A percentile compares a stretch with the other conserved stretches of the same genome.
Conservation (phyloP, 2,113 vertebrate genomes). For the Australoheros scitulus region DNA sequence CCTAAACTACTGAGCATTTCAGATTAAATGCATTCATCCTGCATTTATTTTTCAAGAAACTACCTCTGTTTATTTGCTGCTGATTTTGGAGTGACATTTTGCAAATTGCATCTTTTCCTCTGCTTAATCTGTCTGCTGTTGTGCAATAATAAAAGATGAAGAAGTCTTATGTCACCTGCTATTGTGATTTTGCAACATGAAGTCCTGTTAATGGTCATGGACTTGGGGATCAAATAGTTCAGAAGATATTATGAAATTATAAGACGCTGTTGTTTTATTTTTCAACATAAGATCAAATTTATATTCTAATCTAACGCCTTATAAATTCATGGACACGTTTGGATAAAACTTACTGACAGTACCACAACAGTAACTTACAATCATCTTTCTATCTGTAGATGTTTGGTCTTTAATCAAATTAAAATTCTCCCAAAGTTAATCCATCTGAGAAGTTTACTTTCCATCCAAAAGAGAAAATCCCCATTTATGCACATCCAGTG, state of each 20-base stretch:
- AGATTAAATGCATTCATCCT: conserved; percentile 4
- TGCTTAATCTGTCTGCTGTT: conserved; percentile 59
- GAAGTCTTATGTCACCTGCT: conserved; percentile 5
- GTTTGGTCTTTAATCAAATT: not conserved
- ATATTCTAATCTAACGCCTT: not conserved
- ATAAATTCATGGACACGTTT: not conserved
- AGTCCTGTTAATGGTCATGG: not conserved
- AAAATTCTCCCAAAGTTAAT: conserved; percentile 5
- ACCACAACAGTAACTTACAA: not conserved
- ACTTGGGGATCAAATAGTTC: not conserved
- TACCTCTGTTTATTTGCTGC: conserved; percentile 54
- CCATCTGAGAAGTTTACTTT: not conserved
- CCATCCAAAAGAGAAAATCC: conserved; percentile 6
- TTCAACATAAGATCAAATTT: not conserved
- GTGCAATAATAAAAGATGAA: conserved; percentile 56
- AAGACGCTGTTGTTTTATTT: not conserved
- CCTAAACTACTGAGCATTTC: conserved; percentile 29
- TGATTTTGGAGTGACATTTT: conserved; percentile 22
- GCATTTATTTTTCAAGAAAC: conserved; percentile 37
- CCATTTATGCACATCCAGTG: conserved; percentile 3
- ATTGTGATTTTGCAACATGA: conserved; percentile 28
- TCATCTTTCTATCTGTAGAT: not conserved
- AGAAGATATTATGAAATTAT: not conserved
- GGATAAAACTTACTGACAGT: not conserved
- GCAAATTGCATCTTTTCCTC: conserved; percentile 38